A percentile compares a stretch with the other conserved stretches of the same genome.
These are phyloP conservation scores for Nymphalis io DNA, from an alignment of 1,140 invertebrate genomes.

Conservation along the genomic window DNA sequence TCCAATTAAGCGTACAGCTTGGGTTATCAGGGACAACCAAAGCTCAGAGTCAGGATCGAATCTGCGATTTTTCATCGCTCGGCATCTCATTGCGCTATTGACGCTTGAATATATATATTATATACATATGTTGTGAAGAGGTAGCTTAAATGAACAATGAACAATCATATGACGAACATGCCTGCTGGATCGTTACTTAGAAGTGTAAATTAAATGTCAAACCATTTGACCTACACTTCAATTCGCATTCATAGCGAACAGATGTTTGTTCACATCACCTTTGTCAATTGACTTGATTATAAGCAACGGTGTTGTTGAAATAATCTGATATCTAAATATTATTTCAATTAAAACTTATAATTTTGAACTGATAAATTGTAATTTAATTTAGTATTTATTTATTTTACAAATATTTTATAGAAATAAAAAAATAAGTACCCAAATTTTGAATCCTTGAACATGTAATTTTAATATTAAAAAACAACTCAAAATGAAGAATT, in stretches of 20 bases:
- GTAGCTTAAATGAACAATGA: constrained; percentile 17
- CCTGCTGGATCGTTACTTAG: constrained; percentile 26
- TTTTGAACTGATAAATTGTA: too few species aligned
- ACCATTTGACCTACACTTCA: constrained; percentile 40
- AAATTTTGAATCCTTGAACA: too few species aligned
- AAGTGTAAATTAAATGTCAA: constrained; percentile 52
- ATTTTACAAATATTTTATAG: too few species aligned
- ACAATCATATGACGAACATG: constrained; percentile 30
- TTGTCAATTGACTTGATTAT: constrained; percentile 35
- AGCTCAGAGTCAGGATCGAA: too few species aligned
- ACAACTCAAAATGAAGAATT: background rate
- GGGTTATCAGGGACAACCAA: too few species aligned
- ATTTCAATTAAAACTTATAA: too few species aligned
- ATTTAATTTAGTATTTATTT: too few species aligned
- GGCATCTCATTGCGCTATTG: background rate
- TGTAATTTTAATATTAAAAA: too few species aligned
- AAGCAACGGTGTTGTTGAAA: background rate
- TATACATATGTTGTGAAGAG: constrained; percentile 8
- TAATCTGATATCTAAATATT: background rate
- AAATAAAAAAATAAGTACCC: too few species aligned
- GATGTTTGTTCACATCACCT: constrained; percentile 37
- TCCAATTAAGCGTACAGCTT: too few species aligned
- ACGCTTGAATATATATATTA: too few species aligned
- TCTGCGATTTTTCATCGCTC: too few species aligned
- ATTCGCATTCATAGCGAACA: constrained; percentile 38